A percentile compares a stretch with the other conserved stretches of the same genome.
phyloP scores from a whole-genome alignment of 2,113 vertebrate genomes.

The Petrocephalus microphthalmus region DNA sequence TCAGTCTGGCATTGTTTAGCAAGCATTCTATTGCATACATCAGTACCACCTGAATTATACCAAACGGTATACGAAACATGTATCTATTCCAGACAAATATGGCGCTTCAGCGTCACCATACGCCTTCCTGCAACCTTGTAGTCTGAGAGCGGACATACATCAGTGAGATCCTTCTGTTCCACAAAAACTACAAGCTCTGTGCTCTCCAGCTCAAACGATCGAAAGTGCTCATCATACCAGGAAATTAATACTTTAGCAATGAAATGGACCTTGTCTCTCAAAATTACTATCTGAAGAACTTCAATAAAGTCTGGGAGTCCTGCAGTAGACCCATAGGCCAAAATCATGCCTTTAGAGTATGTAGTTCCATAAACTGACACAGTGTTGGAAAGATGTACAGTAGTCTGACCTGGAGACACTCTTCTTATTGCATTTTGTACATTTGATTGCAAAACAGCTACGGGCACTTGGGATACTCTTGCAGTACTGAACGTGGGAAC shows the following conservation, averaged over 20 bases:
- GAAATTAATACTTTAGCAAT: slow-evolving; percentile 7
- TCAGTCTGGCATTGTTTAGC: no score
- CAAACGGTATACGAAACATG: neutral
- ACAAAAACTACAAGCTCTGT: slow-evolving; percentile 6
- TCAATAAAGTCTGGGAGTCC: slow-evolving; percentile 19
- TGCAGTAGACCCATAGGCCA: slow-evolving; percentile 16
- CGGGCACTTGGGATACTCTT: neutral
- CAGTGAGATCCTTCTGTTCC: slow-evolving; percentile 1
- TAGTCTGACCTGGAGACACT: neutral
- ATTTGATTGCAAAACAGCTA: neutral
- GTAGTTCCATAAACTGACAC: slow-evolving; percentile 6
- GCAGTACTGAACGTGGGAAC: no score
- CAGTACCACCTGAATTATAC: neutral
- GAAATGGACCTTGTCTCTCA: slow-evolving; percentile 7
- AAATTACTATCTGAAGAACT: slow-evolving; percentile 9
- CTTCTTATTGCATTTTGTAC: neutral
- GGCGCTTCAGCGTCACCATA: slow-evolving; percentile 8
- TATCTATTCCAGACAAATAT: neutral
- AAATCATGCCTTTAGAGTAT: slow-evolving; percentile 10
- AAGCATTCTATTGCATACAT: no score
- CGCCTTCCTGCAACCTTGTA: slow-evolving; percentile 1
- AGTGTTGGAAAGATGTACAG: slow-evolving; percentile 12
- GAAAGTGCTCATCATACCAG: slow-evolving; percentile 25
- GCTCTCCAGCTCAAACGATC: slow-evolving; percentile 7
- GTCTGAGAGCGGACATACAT: slow-evolving; percentile 8